A percentile compares a stretch with the other conserved stretches of the same genome.
Evolutionary conservation across 2,113 vertebrate genomes (phyloP).

Genomic region (Hipposideros armiger): DNA sequence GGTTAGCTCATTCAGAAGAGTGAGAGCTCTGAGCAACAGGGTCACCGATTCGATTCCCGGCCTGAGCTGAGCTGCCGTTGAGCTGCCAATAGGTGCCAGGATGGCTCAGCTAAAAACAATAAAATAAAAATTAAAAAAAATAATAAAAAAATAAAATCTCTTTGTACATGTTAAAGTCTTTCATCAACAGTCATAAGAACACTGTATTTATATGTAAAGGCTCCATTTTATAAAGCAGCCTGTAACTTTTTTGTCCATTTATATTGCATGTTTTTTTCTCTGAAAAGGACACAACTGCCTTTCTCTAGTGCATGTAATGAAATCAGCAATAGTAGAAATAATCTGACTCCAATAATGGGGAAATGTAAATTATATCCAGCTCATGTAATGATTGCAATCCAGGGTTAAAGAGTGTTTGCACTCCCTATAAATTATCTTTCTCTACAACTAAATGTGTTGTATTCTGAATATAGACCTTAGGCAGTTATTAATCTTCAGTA

Average conservation of each 20-base stretch:
- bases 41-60: no score
- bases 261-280: neutral
- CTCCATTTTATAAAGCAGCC: neutral
- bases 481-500: conserved; percentile 75
- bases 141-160: neutral
- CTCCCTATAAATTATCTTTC: conserved; percentile 74
- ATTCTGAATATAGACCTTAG: conserved; percentile 75
- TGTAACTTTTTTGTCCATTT: neutral
- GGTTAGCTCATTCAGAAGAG: no score
- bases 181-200: neutral
- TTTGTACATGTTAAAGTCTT: neutral
- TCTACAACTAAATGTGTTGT: conserved; percentile 46
- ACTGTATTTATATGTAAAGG: neutral
- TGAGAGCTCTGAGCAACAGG: no score
- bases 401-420: conserved; percentile 59
- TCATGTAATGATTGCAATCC: neutral
- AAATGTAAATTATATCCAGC: conserved; percentile 52
- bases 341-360: neutral
- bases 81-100: no score
- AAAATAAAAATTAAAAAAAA: no score
- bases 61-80: no score
- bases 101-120: no score
- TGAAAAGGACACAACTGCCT: neutral
- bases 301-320: neutral
- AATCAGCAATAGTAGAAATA: neutral